phyloP scores from a whole-genome alignment of 2,888 invertebrate genomes.

The Belgica antarctica region DNA sequence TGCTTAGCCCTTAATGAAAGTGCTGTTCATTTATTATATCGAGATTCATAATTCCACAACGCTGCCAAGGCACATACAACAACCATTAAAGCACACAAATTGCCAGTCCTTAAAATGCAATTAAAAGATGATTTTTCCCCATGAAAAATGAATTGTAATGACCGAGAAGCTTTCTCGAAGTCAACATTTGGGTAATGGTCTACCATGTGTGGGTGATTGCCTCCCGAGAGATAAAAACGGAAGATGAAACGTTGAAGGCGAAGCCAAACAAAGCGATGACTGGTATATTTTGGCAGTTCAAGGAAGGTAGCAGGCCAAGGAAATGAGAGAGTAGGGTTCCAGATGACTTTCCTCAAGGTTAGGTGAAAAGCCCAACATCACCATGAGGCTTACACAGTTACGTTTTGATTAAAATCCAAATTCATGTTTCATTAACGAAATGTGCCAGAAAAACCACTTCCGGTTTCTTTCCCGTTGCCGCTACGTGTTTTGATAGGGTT shows the following conservation, averaged over 20 bases:
- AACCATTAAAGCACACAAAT: slow-evolving; percentile 14
- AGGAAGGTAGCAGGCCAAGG: no score
- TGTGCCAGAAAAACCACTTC: slow-evolving; percentile 42
- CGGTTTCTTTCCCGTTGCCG: not conserved
- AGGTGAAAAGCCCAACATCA: not conserved
- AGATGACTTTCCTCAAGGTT: not conserved
- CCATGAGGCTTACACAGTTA: not conserved
- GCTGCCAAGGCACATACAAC: not conserved
- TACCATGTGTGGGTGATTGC: not conserved
- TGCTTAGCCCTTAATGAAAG: not conserved
- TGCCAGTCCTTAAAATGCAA: slow-evolving; percentile 33
- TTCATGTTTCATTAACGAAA: slow-evolving; percentile 16
- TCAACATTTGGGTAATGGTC: not conserved
- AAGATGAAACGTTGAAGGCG: no score
- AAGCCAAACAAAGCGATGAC: no score
- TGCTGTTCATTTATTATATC: slow-evolving; percentile 19
- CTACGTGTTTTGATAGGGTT: not conserved
- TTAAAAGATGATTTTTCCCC: slow-evolving; percentile 32
- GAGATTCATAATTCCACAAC: not conserved
- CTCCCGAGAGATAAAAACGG: not conserved
- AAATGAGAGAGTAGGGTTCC: not conserved
- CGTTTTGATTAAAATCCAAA: not conserved
- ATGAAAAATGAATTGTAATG: not conserved
- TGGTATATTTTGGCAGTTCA: no score
- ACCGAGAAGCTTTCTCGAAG: not conserved